Evolutionary conservation across 1,140 invertebrate species (phyloP).

Genomic region (Aphis gossypii): DNA sequence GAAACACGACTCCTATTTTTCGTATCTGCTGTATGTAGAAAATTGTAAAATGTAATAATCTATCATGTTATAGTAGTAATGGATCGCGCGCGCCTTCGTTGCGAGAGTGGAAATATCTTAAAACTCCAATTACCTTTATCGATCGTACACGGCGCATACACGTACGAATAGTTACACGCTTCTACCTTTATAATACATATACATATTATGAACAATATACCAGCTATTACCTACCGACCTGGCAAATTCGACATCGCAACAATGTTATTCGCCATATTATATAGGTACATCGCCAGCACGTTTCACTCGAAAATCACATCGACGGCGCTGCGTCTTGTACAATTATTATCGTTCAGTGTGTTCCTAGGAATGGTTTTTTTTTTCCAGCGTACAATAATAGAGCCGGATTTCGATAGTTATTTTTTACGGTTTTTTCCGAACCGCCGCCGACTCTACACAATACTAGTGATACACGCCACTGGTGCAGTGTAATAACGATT

Average conservation of each 20-base stretch:
- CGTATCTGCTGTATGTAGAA: background rate
- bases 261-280: background rate
- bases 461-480: background rate
- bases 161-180: background rate
- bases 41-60: background rate
- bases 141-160: background rate
- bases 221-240: background rate
- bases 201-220: background rate
- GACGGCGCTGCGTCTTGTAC: background rate
- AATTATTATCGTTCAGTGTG: background rate
- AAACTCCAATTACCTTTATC: constrained; percentile 15
- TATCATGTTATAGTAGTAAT: background rate
- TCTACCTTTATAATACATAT: background rate
- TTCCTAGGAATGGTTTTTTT: background rate
- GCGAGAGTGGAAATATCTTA: background rate
- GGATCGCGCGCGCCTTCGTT: background rate
- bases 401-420: background rate
- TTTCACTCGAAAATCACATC: background rate
- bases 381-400: background rate
- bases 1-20: background rate
- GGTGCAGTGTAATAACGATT: background rate
- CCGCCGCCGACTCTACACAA: background rate
- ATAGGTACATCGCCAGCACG: background rate
- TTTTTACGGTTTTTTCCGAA: background rate
- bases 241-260: background rate